A percentile compares a stretch with the other conserved stretches of the same genome.
phyloP scores from a whole-genome alignment of 1,140 invertebrate species.

The Sinonovacula constricta region DNA sequence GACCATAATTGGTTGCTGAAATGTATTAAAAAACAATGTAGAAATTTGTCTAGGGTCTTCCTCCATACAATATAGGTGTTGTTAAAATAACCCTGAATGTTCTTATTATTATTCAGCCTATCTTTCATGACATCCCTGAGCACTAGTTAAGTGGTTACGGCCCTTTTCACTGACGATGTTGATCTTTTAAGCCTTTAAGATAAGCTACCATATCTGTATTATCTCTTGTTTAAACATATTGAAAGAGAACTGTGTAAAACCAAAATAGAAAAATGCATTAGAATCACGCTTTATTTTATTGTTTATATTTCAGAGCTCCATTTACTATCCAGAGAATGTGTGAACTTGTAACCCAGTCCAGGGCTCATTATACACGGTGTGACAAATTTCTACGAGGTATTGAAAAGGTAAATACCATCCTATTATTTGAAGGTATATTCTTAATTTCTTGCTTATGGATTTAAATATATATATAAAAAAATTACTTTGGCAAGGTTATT shows the following conservation, averaged over 20 bases:
- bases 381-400: slow-evolving; percentile 96
- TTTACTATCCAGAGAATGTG: slow-evolving; percentile 98
- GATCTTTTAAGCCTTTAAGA: background rate
- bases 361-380: slow-evolving; percentile 95
- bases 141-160: too few relatives aligned
- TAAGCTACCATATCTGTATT: background rate
- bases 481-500: too few relatives aligned
- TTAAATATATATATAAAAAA: too few relatives aligned
- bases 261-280: background rate
- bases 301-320: slow-evolving; percentile 90
- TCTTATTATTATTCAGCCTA: too few relatives aligned
- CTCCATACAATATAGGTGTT: too few relatives aligned
- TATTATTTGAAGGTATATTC: too few relatives aligned
- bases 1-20: too few relatives aligned
- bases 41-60: too few relatives aligned
- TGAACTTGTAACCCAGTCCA: slow-evolving; percentile 92
- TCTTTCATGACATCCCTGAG: too few relatives aligned
- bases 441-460: too few relatives aligned
- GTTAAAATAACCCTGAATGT: too few relatives aligned
- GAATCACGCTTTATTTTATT: background rate
- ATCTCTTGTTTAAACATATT: background rate
- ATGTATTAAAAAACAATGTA: too few relatives aligned
- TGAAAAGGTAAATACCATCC: slow-evolving; percentile 77
- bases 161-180: background rate
- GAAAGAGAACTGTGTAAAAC: background rate